Evolutionary conservation across 1,140 invertebrate genomes (phyloP), one percentile per base, ranked within the genome.

Genomic region (Camponotus floridanus): DNA sequence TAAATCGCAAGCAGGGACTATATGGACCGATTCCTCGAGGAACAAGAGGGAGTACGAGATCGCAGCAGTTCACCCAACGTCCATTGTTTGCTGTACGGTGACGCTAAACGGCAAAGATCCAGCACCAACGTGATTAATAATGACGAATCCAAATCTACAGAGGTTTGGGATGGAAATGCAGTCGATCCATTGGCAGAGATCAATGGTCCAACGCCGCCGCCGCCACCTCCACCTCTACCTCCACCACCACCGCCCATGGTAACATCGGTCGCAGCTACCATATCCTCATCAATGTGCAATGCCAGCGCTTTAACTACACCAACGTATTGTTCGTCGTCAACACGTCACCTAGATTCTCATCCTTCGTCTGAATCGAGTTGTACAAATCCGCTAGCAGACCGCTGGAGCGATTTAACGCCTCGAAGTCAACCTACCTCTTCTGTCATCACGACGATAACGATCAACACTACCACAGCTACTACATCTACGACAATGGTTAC

Each of bases 1-100:
- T 86, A 78, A 91, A 87, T 87, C 39, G 91, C 88, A 93, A 93
- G 86, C 90, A 95, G 95, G 90, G 97, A 97, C 94, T 97, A 97
- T 92, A 97, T 97, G 97, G 97, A 97, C 92, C 95, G 97, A 86
- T 97, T 97, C 91, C 92, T 97, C 74, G 97, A 97, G 92, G 97
- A 97, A 87, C 96, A 97, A 93, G 97, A 97, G 79, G 95, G 94
- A 48, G 95, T 95, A 6, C 92, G 94, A 6, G 95, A 95, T 80
- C 93, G 95, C 2, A 95, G 95, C 74, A 95, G 95, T 65, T 96
- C 95, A 13, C 96, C 96, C 18, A 96, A 96, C 76, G 94, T 96
- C n/a, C 96, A 96, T 90, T 96, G 96, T 85, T 92, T 97, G n/a
- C 92, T 97, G 6, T 96, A 96, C 74, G 96, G 96, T 2, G 97